These are phyloP conservation scores for Porphyrio hochstetteri DNA, from an alignment of 2,113 vertebrate species.

Conservation along the genomic window DNA sequence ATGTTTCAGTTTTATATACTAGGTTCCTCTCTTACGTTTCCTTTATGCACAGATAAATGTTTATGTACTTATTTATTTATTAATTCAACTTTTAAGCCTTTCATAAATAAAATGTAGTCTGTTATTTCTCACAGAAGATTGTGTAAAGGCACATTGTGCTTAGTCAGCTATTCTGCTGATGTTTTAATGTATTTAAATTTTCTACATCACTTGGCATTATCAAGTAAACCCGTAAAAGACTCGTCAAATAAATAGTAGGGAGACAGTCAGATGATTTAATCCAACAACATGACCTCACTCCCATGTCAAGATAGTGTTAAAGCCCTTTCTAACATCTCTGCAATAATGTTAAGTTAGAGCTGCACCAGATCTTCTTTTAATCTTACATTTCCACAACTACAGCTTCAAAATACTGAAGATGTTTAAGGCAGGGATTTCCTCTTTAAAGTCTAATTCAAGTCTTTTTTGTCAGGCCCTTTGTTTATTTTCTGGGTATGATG, in stretches of 20 bases:
- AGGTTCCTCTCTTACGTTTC: slow-evolving; percentile 13
- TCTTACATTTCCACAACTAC: background rate
- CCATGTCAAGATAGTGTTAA: background rate
- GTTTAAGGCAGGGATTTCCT: slow-evolving; percentile 37
- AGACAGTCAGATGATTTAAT: background rate
- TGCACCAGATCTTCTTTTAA: background rate
- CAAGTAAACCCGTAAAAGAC: slow-evolving; percentile 31
- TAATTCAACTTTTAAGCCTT: slow-evolving; percentile 63
- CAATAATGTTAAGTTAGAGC: background rate
- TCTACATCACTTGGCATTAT: slow-evolving; percentile 58
- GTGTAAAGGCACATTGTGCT: slow-evolving; percentile 55
- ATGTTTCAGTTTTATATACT: background rate
- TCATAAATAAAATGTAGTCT: slow-evolving; percentile 65
- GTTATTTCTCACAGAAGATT: slow-evolving; percentile 51
- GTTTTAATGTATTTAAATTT: slow-evolving; percentile 53
- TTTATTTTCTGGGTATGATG: slow-evolving; percentile 65
- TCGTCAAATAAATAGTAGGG: slow-evolving; percentile 9
- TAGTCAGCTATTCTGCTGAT: slow-evolving; percentile 47
- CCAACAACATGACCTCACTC: background rate
- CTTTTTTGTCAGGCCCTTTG: slow-evolving; percentile 57
- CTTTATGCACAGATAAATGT: slow-evolving; percentile 45
- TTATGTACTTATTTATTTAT: slow-evolving; percentile 67
- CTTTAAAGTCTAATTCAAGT: slow-evolving; percentile 55
- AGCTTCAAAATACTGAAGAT: slow-evolving; percentile 54
- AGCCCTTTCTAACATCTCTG: background rate